Conservation (phyloP, 2,113 vertebrate species). For the Microcebus tavaratra region DNA sequence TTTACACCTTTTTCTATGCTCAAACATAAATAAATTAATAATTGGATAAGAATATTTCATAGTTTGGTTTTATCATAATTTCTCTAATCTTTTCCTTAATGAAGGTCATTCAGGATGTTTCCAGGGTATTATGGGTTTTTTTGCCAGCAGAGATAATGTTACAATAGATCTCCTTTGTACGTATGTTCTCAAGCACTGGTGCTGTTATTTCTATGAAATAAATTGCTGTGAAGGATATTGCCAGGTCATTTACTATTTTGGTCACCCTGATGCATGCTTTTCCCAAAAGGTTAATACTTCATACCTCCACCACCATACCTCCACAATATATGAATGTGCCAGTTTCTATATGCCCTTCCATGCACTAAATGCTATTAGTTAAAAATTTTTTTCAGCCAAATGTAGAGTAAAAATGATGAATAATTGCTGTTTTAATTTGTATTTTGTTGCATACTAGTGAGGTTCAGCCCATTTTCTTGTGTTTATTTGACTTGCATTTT, state of each 20-base stretch:
- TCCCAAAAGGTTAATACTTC: not conserved
- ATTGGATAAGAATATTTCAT: not conserved
- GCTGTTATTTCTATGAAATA: not conserved
- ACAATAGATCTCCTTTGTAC: not conserved
- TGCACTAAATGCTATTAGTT: not conserved
- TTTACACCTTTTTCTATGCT: not conserved
- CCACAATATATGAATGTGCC: not conserved
- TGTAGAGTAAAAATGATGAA: not conserved
- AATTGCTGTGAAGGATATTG: not conserved
- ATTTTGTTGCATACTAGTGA: not conserved
- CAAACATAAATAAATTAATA: not conserved
- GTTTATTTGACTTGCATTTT: not conserved
- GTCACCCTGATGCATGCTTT: not conserved
- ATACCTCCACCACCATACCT: not conserved
- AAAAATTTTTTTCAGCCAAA: not conserved
- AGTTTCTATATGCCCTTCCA: not conserved
- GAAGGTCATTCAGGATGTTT: not conserved
- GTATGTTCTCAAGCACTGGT: not conserved
- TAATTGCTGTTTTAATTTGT: not conserved
- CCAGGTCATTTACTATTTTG: not conserved
- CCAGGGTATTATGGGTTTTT: not conserved
- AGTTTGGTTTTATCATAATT: not conserved
- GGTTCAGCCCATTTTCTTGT: not conserved
- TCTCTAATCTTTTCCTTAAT: not conserved
- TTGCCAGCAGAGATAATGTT: not conserved